Evolutionary conservation across 2,113 vertebrate species (phyloP).

Genomic region (Corythornis madagascariensis): DNA sequence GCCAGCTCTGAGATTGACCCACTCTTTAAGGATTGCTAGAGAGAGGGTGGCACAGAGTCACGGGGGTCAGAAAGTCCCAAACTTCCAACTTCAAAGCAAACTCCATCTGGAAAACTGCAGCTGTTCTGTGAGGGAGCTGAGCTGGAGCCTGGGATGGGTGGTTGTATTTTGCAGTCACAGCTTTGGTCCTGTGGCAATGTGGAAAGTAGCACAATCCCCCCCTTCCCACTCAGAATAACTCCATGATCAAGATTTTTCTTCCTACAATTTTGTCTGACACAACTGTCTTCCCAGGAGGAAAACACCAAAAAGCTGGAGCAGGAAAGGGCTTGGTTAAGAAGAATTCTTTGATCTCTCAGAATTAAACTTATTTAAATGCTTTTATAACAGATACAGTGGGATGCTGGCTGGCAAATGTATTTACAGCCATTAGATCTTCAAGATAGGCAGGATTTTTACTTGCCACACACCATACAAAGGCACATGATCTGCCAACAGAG

Average conservation of each 20-base stretch:
- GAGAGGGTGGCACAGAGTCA: neutral
- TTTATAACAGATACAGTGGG: conserved; percentile 9
- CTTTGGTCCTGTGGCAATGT: neutral
- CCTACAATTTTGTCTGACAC: neutral
- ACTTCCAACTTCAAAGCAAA: conserved; percentile 39
- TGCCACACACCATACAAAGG: neutral
- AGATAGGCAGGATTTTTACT: neutral
- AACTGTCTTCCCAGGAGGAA: neutral
- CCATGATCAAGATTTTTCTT: neutral
- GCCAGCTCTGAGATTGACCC: neutral
- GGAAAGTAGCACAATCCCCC: conserved; percentile 13
- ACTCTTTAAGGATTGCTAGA: neutral
- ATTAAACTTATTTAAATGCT: neutral
- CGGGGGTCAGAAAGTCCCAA: neutral
- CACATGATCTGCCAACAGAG: neutral
- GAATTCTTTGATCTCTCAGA: conserved; percentile 1
- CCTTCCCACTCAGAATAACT: neutral
- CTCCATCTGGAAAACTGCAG: conserved; percentile 29
- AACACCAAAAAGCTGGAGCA: conserved; percentile 3
- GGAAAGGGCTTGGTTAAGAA: neutral
- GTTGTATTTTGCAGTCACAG: neutral
- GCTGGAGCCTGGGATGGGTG: neutral
- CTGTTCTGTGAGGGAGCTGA: neutral
- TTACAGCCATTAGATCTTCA: neutral
- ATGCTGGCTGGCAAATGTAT: neutral